Evolutionary conservation across 2,113 vertebrate species (phyloP), one percentile per base, ranked within the genome.

Genomic region (Takifugu bimaculatus): DNA sequence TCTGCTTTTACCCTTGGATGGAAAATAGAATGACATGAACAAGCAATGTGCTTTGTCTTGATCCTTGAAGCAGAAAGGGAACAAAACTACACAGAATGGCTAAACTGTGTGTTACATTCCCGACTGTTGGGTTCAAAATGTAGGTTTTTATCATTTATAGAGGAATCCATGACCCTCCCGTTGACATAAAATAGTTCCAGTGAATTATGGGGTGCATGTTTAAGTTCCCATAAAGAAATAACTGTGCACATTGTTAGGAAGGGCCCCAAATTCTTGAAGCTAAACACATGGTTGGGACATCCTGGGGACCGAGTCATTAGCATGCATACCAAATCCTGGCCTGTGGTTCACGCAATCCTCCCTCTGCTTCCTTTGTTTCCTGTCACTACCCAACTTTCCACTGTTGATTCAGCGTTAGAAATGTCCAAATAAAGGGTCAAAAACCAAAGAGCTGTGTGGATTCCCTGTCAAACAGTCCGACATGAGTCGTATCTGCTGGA

Each of bases 311-410:
- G 2, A 12, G 42, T 64, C 55, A 57, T 81, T 27, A 61, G 48
- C 66, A 75, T 75, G 56, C 54, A 78, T 56, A 67, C 54, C 47
- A 61, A 13, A 25, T 26, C 39, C 55, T 57, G 49, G 29, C 45
- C 63, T 64, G 43, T 45, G 48, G 45, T 56, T 49, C 35, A 10
- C 42, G 20, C 50, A 35, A 50, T 28, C 25, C 45, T 45, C 45
- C 13, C n/a, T 43, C 44, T 48, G 48, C 20, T 26, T 20, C 48
- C 7, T 26, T 12, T 11, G 12, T 14, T 64, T 56, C 52, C 68
- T 57, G 26, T 63, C 43, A 63, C 51, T 15, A 56, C 44, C 58
- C 13, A 56, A 52, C 56, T 0, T 1, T 26, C n/a, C 12, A 4
- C 15, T 39, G 28, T 63, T 2, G 25, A 63, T 63, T 26, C 39